phyloP scores from a whole-genome alignment of 2,113 vertebrate species.

The Lagenorhynchus albirostris region DNA sequence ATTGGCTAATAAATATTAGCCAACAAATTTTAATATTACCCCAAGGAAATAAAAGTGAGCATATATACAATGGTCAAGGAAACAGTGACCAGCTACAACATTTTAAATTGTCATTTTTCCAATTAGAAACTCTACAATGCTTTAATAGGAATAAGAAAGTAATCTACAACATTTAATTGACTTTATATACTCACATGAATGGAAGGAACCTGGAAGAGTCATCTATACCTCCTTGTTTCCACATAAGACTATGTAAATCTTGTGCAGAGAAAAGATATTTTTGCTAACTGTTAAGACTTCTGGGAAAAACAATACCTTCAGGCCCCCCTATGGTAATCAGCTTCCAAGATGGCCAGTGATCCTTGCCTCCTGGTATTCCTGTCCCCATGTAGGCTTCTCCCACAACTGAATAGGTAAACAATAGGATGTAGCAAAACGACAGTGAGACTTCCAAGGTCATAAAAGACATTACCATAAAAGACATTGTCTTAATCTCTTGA shows the following conservation, averaged over 20 bases:
- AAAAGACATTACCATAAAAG: background rate
- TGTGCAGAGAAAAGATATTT: background rate
- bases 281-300: background rate
- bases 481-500: background rate
- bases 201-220: background rate
- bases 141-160: background rate
- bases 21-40: constrained; percentile 4
- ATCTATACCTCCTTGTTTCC: background rate
- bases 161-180: background rate
- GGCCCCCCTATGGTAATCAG: background rate
- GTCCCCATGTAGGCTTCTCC: background rate
- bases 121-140: background rate
- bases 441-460: background rate
- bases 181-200: background rate
- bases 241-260: background rate
- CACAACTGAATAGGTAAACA: background rate
- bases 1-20: background rate
- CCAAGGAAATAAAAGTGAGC: constrained; percentile 20
- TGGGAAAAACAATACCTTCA: background rate
- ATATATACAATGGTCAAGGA: background rate
- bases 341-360: background rate
- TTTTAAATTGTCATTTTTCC: background rate
- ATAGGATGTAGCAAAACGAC: background rate
- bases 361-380: background rate
- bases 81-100: background rate